A percentile compares a stretch with the other conserved stretches of the same genome.
Conservation (phyloP, 2,888 invertebrate species). For the Dorcus parallelipipedus region DNA sequence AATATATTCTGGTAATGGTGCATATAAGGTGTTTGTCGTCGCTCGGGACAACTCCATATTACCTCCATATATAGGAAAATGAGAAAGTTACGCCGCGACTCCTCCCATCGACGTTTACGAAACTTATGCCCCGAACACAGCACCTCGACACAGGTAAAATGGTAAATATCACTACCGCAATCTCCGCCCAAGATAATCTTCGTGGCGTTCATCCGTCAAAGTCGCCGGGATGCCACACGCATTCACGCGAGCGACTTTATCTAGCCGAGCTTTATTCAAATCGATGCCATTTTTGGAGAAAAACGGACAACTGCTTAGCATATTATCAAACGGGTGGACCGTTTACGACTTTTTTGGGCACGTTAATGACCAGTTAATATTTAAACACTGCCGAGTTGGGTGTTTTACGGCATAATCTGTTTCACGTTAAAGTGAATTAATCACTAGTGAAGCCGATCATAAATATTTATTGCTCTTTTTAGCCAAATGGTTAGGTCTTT, state of each 20-base stretch:
- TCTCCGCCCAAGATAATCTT: neutral
- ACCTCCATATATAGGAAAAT: constrained; percentile 28
- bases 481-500: no score
- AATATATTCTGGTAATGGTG: constrained; percentile 23
- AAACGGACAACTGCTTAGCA: no score
- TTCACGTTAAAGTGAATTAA: no score
- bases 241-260: neutral
- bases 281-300: neutral
- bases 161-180: constrained; percentile 1
- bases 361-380: no score
- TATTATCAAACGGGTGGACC: no score
- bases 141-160: neutral
- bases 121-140: constrained; percentile 15
- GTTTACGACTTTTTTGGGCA: no score
- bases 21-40: constrained; percentile 24
- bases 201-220: no score
- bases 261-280: neutral
- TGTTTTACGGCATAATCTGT: no score
- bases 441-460: no score
- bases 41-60: constrained; percentile 26
- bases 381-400: no score
- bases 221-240: neutral
- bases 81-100: constrained; percentile 27
- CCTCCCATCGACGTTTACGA: constrained; percentile 26
- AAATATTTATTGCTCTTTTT: no score